Percentiles rank a stretch among this genome's conserved stretches.
Evolutionary conservation across 2,888 invertebrate genomes (phyloP).

Genomic region (Orchestes rusci): DNA sequence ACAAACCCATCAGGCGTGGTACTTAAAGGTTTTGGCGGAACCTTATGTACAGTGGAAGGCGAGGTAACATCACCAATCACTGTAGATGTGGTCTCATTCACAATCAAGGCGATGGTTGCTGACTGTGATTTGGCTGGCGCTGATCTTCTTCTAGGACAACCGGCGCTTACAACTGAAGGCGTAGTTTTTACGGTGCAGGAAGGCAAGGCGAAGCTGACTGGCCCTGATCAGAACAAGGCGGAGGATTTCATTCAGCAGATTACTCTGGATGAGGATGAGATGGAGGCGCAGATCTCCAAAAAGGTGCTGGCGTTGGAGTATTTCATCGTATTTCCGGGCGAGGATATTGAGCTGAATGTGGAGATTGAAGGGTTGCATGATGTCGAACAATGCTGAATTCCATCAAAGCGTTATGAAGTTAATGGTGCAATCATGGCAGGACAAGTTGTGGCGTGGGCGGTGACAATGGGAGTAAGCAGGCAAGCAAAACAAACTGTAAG

Average conservation of each 20-base stretch:
- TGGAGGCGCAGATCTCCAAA: not conserved
- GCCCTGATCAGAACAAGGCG: not conserved
- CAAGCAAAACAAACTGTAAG: not conserved
- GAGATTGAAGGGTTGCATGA: not conserved
- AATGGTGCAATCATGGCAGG: constrained; percentile 4
- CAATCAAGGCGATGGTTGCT: constrained; percentile 2
- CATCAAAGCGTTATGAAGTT: constrained; percentile 1
- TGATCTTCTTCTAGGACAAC: constrained; percentile 10
- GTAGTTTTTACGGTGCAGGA: constrained; percentile 1
- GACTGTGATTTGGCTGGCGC: constrained; percentile 9
- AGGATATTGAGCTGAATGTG: not conserved
- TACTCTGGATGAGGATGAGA: constrained; percentile 4
- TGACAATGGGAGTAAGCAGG: not conserved
- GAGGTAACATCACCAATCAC: not conserved
- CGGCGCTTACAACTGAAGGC: constrained; percentile 6
- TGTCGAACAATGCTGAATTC: constrained; percentile 2
- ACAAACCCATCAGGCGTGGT: not conserved
- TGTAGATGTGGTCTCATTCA: not conserved
- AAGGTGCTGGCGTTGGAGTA: constrained; percentile 2
- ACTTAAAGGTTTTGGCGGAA: not conserved
- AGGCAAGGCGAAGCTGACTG: constrained; percentile 5
- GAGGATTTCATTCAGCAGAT: constrained; percentile 1
- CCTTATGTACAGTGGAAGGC: not conserved
- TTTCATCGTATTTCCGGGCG: constrained; percentile 1
- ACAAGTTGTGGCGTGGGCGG: constrained; percentile 1